A percentile compares a stretch with the other conserved stretches of the same genome.
Conservation (phyloP, 2,888 invertebrate species). For the Stenchaetothrips biformis region DNA sequence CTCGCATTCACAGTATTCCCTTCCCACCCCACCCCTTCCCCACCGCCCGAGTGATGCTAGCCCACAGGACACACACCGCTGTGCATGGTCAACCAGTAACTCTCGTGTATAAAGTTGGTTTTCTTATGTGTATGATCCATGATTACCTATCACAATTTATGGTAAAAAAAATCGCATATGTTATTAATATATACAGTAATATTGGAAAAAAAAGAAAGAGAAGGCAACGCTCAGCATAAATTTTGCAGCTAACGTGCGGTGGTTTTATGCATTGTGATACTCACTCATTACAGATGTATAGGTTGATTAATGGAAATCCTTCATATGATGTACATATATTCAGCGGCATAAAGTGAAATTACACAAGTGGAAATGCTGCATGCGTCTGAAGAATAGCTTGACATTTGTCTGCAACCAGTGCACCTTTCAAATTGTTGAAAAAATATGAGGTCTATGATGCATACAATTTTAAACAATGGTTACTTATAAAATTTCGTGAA, state of each 20-base stretch:
- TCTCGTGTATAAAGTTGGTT: conserved; percentile 14
- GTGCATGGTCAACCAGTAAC: background rate
- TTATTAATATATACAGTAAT: background rate
- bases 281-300: background rate
- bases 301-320: background rate
- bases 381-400: too few relatives aligned
- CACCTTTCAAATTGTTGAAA: too few relatives aligned
- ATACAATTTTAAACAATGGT: too few relatives aligned
- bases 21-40: background rate
- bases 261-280: background rate
- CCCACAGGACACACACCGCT: background rate
- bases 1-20: conserved; percentile 14
- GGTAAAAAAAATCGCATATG: background rate
- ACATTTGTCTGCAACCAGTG: too few relatives aligned
- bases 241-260: background rate
- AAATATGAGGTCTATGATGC: too few relatives aligned
- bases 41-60: background rate
- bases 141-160: background rate
- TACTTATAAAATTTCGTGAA: too few relatives aligned
- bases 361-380: too few relatives aligned
- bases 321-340: too few relatives aligned
- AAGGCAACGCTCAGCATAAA: background rate
- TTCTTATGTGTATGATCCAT: background rate
- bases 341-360: too few relatives aligned
- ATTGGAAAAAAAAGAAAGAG: background rate